These are phyloP conservation scores for Cichlasoma orientale DNA, from an alignment of 2,797 vertebrate species.

Conservation along the genomic window DNA sequence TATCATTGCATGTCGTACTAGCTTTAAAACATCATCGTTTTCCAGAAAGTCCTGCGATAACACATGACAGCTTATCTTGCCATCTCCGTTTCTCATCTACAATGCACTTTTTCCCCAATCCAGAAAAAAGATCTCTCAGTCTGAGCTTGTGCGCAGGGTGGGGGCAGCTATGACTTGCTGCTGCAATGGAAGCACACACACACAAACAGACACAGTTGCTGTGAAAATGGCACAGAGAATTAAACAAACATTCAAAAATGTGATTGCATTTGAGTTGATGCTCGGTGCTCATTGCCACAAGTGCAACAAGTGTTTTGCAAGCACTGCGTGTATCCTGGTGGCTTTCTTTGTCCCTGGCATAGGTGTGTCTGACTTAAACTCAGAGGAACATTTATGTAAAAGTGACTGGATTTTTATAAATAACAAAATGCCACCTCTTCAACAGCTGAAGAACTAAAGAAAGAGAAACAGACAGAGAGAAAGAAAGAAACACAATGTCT, in stretches of 20 bases:
- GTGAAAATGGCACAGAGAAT: background rate
- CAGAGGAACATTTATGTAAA: background rate
- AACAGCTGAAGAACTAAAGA: background rate
- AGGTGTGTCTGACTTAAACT: background rate
- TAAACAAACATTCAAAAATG: background rate
- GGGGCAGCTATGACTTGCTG: background rate
- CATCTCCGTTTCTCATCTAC: background rate
- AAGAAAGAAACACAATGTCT: constrained; percentile 1
- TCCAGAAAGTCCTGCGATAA: background rate
- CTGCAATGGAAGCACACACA: background rate
- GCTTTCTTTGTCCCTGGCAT: background rate
- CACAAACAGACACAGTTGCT: background rate
- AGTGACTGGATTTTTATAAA: background rate
- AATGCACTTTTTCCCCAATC: background rate
- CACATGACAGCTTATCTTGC: background rate
- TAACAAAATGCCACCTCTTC: background rate
- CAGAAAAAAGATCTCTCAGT: background rate
- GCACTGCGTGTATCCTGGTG: background rate
- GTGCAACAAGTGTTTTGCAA: background rate
- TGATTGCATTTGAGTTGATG: background rate
- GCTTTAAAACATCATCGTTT: background rate
- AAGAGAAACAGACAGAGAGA: constrained; percentile 5
- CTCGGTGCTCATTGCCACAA: background rate
- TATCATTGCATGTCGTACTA: background rate
- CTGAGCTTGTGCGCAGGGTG: background rate